Percentiles rank a stretch among this genome's conserved stretches.
Evolutionary conservation across 1,140 invertebrate species (phyloP).

Genomic region (Tenebrio molitor): DNA sequence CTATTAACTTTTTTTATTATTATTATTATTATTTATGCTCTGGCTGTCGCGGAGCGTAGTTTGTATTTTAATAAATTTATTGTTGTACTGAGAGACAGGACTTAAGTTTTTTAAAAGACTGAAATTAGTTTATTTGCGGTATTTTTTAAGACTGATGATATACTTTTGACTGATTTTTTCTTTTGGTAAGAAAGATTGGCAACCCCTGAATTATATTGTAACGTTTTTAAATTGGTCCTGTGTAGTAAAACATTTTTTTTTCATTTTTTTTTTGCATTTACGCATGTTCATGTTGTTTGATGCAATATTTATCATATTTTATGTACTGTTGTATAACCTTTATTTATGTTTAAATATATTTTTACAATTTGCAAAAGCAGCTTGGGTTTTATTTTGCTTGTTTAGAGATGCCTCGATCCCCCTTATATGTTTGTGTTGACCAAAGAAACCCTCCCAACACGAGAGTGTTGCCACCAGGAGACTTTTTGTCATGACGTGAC

Average conservation of each 20-base stretch:
- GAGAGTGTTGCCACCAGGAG: slow-evolving; percentile 62
- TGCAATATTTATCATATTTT: slow-evolving; percentile 67
- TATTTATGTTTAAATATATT: slow-evolving; percentile 68
- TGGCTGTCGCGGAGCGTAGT: slow-evolving; percentile 36
- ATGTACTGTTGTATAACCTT: slow-evolving; percentile 66
- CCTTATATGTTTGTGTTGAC: slow-evolving; percentile 39
- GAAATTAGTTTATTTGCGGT: slow-evolving; percentile 61
- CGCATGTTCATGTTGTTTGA: slow-evolving; percentile 66
- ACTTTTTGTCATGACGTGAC: slow-evolving; percentile 41
- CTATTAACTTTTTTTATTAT: slow-evolving; percentile 22
- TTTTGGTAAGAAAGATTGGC: slow-evolving; percentile 58
- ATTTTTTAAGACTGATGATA: slow-evolving; percentile 63
- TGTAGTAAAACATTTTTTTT: slow-evolving; percentile 63
- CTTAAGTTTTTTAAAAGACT: slow-evolving; percentile 64
- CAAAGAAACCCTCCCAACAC: slow-evolving; percentile 53
- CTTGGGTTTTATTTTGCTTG: slow-evolving; percentile 67
- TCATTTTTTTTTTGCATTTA: slow-evolving; percentile 62
- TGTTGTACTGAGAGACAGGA: slow-evolving; percentile 64
- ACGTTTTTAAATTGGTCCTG: slow-evolving; percentile 59
- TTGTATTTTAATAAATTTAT: slow-evolving; percentile 46
- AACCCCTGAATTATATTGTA: slow-evolving; percentile 56
- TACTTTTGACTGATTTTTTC: slow-evolving; percentile 61
- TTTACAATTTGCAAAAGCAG: slow-evolving; percentile 66
- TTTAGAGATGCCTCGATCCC: slow-evolving; percentile 53
- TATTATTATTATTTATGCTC: slow-evolving; percentile 48